phyloP scores from a whole-genome alignment of 92 coral and sea anemone species.

The Porites rus region DNA sequence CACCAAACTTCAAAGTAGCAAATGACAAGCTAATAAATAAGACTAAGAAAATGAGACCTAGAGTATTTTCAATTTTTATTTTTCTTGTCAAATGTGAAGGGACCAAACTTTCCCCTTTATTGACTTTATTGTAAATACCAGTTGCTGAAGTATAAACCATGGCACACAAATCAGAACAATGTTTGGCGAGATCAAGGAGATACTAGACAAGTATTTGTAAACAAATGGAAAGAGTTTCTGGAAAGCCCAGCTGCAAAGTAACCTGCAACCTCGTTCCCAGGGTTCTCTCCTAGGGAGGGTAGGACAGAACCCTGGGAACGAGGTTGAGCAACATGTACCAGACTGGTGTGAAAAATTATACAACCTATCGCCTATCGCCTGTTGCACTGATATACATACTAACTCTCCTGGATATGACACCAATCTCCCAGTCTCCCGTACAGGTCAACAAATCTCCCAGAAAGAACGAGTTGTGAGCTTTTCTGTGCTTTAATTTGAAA shows the following conservation, averaged over 20 bases:
- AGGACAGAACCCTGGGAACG: no score
- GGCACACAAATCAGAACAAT: conserved; percentile 63
- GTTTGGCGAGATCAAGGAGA: conserved; percentile 53
- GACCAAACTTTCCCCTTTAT: conserved; percentile 58
- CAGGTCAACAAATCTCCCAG: no score
- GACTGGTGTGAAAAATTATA: conserved; percentile 14
- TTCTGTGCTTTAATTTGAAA: no score
- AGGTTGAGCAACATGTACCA: conserved; percentile 43
- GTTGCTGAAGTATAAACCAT: conserved; percentile 67
- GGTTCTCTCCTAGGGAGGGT: no score
- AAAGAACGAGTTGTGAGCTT: no score
- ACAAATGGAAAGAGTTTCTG: conserved; percentile 69
- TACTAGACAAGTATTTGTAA: conserved; percentile 32
- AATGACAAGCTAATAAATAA: conserved; percentile 64
- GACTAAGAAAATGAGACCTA: conserved; percentile 70
- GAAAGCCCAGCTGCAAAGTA: conserved; percentile 55
- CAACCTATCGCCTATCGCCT: background rate
- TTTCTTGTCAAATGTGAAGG: conserved; percentile 72
- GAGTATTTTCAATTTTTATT: conserved; percentile 54
- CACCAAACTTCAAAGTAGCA: conserved; percentile 70
- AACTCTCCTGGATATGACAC: no score
- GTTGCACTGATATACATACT: no score
- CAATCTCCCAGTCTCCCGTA: no score
- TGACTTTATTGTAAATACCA: conserved; percentile 63
- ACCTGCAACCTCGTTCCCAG: no score